A percentile compares a stretch with the other conserved stretches of the same genome.
Conservation (phyloP, 2,888 invertebrate species). For the Tethea ocularis region DNA sequence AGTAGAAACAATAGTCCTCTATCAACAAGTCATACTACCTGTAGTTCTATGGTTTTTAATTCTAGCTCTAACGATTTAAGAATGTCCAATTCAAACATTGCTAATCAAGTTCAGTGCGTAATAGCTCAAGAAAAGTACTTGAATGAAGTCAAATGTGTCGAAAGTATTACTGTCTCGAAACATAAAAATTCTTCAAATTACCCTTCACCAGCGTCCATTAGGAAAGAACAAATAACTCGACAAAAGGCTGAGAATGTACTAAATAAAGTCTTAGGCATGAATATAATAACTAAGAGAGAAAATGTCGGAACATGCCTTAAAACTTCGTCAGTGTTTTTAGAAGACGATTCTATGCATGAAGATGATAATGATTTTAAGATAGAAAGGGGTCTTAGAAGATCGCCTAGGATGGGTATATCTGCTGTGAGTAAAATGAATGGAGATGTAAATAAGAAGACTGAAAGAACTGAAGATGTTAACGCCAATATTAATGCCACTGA, state of each 20-base stretch:
- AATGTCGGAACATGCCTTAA: conserved; percentile 71
- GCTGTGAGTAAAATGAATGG: conserved; percentile 80
- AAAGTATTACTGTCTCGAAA: conserved; percentile 76
- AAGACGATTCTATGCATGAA: conserved; percentile 71
- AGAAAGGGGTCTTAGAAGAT: conserved; percentile 71
- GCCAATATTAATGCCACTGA: conserved; percentile 59
- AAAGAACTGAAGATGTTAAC: conserved; percentile 64
- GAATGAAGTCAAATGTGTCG: conserved; percentile 78
- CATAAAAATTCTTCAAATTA: conserved; percentile 54
- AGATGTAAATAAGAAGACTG: conserved; percentile 74
- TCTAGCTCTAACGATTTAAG: conserved; percentile 79
- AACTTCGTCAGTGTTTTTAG: conserved; percentile 76
- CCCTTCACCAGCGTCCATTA: conserved; percentile 66
- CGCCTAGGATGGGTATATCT: conserved; percentile 77
- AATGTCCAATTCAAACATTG: conserved; percentile 77
- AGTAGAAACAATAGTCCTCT: conserved; percentile 78
- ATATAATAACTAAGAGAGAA: conserved; percentile 74
- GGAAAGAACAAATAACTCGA: conserved; percentile 74
- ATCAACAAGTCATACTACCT: conserved; percentile 80
- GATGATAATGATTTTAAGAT: conserved; percentile 72
- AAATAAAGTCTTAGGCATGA: conserved; percentile 78
- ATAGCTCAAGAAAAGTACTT: conserved; percentile 81
- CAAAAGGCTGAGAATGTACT: conserved; percentile 78
- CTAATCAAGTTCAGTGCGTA: conserved; percentile 79
- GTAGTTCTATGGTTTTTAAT: conserved; percentile 82